A percentile compares a stretch with the other conserved stretches of the same genome.
These are phyloP conservation scores for Apotomis betuletana DNA, from an alignment of 2,888 invertebrate species.

Conservation along the genomic window DNA sequence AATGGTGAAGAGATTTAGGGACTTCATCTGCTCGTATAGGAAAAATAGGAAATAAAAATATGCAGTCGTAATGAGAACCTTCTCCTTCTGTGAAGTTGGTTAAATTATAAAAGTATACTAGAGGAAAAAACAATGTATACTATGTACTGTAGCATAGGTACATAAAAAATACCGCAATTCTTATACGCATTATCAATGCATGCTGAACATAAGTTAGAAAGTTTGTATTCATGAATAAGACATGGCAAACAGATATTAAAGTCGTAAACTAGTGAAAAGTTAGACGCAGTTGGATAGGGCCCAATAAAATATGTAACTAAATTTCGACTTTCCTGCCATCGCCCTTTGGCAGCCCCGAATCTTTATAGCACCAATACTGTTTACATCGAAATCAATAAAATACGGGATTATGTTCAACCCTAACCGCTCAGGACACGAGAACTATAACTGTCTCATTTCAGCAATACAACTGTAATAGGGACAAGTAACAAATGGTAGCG, in stretches of 20 bases:
- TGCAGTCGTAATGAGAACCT: too few relatives aligned
- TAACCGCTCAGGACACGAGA: slow-evolving; percentile 45
- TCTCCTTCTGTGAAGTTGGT: too few relatives aligned
- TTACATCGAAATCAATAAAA: slow-evolving; percentile 66
- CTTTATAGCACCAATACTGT: slow-evolving; percentile 54
- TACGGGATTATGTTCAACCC: slow-evolving; percentile 52
- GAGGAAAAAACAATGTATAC: too few relatives aligned
- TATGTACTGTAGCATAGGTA: background rate
- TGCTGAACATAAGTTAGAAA: slow-evolving; percentile 19
- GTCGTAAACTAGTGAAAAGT: slow-evolving; percentile 38
- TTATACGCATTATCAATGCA: slow-evolving; percentile 10
- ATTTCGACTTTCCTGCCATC: slow-evolving; percentile 36
- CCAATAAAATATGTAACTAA: slow-evolving; percentile 48
- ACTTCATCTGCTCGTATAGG: too few relatives aligned
- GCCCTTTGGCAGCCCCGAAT: slow-evolving; percentile 48
- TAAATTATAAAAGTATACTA: too few relatives aligned
- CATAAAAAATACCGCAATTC: slow-evolving; percentile 8
- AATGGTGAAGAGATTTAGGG: too few relatives aligned
- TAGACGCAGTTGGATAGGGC: slow-evolving; percentile 41
- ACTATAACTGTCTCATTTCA: slow-evolving; percentile 46
- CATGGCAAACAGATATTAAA: slow-evolving; percentile 31
- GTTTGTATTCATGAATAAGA: slow-evolving; percentile 27
- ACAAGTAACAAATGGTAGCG: slow-evolving; percentile 54
- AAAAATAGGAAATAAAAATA: too few relatives aligned
- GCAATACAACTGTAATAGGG: slow-evolving; percentile 49